A percentile compares a stretch with the other conserved stretches of the same genome.
Evolutionary conservation across 2,888 invertebrate species (phyloP).

Genomic region (Drosophila ustulata): DNA sequence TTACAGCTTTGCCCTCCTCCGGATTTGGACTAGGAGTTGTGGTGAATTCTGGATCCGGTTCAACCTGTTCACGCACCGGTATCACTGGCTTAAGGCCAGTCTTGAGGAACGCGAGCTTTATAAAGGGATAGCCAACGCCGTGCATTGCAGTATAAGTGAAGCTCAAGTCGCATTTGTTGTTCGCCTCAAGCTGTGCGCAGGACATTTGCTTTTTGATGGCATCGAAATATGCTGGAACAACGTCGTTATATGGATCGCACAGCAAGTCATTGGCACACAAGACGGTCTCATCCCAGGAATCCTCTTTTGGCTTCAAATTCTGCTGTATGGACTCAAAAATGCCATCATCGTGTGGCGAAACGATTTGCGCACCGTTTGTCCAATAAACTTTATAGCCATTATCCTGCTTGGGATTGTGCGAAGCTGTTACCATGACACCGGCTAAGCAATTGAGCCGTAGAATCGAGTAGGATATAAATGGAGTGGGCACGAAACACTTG

Average conservation of each 20-base stretch:
- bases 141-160: slow-evolving; percentile 99
- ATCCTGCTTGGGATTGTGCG: slow-evolving; percentile 97
- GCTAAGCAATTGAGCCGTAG: slow-evolving; percentile 90
- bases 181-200: slow-evolving; percentile 86
- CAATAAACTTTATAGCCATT: slow-evolving; percentile 96
- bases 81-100: slow-evolving; percentile 88
- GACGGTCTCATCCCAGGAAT: slow-evolving; percentile 91
- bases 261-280: slow-evolving; percentile 87
- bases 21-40: slow-evolving; percentile 99
- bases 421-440: slow-evolving; percentile 97
- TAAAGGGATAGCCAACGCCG: slow-evolving; percentile 95
- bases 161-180: slow-evolving; percentile 87
- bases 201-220: slow-evolving; percentile 87
- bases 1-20: slow-evolving; percentile 94
- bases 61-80: slow-evolving; percentile 88
- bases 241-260: slow-evolving; percentile 89
- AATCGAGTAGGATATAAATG: slow-evolving; percentile 96
- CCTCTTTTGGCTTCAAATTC: slow-evolving; percentile 91
- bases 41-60: slow-evolving; percentile 98
- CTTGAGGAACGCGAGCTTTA: slow-evolving; percentile 90
- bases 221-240: slow-evolving; percentile 89
- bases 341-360: slow-evolving; percentile 94
- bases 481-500: slow-evolving; percentile 94
- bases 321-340: slow-evolving; percentile 92
- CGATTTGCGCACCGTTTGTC: slow-evolving; percentile 97